phyloP scores from a whole-genome alignment of 2,113 vertebrate genomes.

The Chloropsis hardwickii region DNA sequence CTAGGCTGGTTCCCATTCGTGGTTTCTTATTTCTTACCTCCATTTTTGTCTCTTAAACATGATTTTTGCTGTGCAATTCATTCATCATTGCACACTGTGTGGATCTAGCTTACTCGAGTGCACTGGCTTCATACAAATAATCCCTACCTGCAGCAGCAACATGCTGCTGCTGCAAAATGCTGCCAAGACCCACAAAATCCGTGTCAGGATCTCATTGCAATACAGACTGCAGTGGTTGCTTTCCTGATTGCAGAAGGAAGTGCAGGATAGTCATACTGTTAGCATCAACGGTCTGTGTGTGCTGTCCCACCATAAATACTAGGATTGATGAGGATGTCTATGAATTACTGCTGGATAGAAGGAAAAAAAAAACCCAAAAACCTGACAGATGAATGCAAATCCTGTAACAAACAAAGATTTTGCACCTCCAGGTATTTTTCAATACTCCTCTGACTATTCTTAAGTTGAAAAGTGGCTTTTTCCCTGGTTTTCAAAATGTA shows the following conservation, averaged over 20 bases:
- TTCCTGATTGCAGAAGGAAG: neutral
- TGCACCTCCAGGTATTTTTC: neutral
- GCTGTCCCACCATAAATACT: neutral
- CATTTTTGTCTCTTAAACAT: neutral
- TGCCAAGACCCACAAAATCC: neutral
- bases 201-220: neutral
- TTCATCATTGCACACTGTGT: rapidly evolving
- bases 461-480: neutral
- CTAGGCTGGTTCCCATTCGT: neutral
- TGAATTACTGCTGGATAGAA: neutral
- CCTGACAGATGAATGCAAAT: neutral
- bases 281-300: neutral
- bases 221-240: neutral
- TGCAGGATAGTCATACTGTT: neutral
- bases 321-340: neutral
- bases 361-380: neutral
- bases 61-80: neutral
- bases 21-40: neutral
- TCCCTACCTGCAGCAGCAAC: neutral
- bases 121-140: neutral
- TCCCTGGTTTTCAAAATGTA: neutral
- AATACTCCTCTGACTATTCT: neutral
- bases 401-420: neutral
- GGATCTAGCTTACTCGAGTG: neutral
- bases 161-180: neutral